Base-by-base conservation (phyloP, 2,797 vertebrate genomes). In the Thaleichthys pacificus region DNA sequence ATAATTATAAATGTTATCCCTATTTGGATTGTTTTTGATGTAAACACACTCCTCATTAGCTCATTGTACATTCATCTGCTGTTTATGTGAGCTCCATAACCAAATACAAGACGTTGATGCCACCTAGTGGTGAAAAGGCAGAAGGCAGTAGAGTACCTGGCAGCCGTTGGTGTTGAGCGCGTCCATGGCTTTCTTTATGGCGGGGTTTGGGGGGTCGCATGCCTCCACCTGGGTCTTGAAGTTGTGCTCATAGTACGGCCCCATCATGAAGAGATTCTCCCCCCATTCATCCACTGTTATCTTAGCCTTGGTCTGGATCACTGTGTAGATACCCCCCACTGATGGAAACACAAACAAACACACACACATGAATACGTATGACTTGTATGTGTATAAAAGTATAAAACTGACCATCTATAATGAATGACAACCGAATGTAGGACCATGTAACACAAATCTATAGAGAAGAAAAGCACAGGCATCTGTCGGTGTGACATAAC, bases 261-360 rank as follows among this genome's bases (percentile, higher is more conserved):
- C 97, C 67, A 99, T 92, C 86, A 99, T 92, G 85, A 93, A 96
- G 80, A 95, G 98, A 77, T 97, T 98, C 70, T 98, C 97, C 0
- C 97, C 97, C 97, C 97, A 98, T 82, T 98, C 97, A 5, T 99
- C 96, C 66, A 91, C 91, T 0, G 96, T 98, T 72, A 95, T 92
- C 88, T 95, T 98, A n/a, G 96, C 94, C 84, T 99, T 99, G 22
- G 96, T 97, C 91, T 99, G 97, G 82, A 99, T 97, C 82, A 99
- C 97, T 0, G 97, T 99, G 87, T 95, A 98, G 90, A 99, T 99
- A 62, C 97, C 97, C 69, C 97, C 97, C 60, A 99, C 97, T 99
- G 91, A 47, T 84, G 75, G 35, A 26, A 42, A 47, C 8, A 62
- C 9, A 66, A 7, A 49, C 22, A 35, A 21, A 58, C 54, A 47